Evolutionary conservation across 2,113 vertebrate genomes (phyloP), one percentile per base, ranked within the genome.

Genomic region (Isichthys henryi): DNA sequence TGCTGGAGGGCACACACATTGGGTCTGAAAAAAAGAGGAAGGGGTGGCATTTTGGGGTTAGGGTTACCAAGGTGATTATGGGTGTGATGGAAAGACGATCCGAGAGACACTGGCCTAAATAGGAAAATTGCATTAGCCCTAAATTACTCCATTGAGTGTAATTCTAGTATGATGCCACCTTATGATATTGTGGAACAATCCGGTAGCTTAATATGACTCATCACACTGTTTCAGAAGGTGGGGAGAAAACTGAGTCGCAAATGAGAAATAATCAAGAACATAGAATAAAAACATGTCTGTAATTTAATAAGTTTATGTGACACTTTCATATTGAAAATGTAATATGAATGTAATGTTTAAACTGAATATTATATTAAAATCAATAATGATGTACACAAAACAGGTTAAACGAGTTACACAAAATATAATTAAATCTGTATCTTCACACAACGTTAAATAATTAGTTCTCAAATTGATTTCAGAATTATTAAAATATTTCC

Each of bases 1-100:
- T 98, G 97, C 92, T 99, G 98, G 91, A 99, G 96, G 87, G 98
- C 98, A 31, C 98, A 99, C 90, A 98, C 95, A 10, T 99, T 98
- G 91, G 97, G 97, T 27, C 98, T 99, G 10, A 88, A 86, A 86
- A 50, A 23, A 13, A 88, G 31, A 15, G 39, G 52, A 15, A 5
- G 48, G 0, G 62, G 19, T 74, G 45, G 50, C n/a, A 70, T 70
- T 70, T 70, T 70, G 62, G 27, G 62, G 62, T 1, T 10, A 31
- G 39, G 45, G 6, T 3, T 83, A 19, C 43, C 23, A 23, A 43
- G 27, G 52, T 15, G 43, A 5, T 49, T 7, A 56, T 0, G 3
- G 3, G 10, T n/a, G 6, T 19, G 39, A 53, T 9, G 85, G 85
- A 56, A n/a, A 53, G 85, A 56, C 1, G 27, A 35, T 52, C 27